phyloP scores from a whole-genome alignment of 2,113 vertebrate genomes.

The Crypturellus undulatus region DNA sequence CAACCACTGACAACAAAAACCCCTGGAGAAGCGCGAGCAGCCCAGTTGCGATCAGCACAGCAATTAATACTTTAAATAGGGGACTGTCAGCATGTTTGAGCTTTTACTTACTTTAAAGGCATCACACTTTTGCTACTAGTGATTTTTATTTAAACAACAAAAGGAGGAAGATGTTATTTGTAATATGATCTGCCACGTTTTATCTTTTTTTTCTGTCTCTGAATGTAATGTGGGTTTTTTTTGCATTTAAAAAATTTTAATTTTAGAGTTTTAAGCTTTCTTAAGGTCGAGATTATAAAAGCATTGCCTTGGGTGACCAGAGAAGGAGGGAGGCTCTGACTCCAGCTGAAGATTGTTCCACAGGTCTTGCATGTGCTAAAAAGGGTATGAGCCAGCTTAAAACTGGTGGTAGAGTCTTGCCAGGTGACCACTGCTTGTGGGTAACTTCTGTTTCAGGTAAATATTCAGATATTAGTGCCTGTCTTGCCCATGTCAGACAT shows the following conservation, averaged over 20 bases:
- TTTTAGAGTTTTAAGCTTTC: background rate
- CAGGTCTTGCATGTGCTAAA: background rate
- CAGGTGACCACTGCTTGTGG: background rate
- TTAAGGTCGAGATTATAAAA: background rate
- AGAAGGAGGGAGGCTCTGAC: background rate
- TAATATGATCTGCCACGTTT: background rate
- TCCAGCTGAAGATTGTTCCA: background rate
- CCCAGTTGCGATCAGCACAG: background rate
- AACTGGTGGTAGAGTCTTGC: background rate
- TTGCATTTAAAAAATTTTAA: too few relatives aligned
- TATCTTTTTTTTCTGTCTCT: background rate
- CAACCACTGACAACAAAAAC: slow-evolving; percentile 19
- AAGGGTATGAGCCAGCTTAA: background rate
- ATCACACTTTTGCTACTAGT: background rate
- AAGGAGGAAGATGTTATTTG: background rate
- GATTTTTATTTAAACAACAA: background rate
- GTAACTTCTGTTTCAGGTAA: background rate
- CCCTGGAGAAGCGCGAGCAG: background rate
- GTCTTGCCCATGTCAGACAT: background rate
- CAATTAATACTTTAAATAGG: slow-evolving; percentile 18
- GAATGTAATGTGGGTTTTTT: background rate
- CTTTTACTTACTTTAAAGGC: background rate
- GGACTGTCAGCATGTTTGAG: background rate
- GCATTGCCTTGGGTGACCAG: background rate
- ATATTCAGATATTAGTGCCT: background rate